Evolutionary conservation across 2,888 invertebrate genomes (phyloP), one percentile per base, ranked within the genome.

Genomic region (Kryphioiulus occultus): DNA sequence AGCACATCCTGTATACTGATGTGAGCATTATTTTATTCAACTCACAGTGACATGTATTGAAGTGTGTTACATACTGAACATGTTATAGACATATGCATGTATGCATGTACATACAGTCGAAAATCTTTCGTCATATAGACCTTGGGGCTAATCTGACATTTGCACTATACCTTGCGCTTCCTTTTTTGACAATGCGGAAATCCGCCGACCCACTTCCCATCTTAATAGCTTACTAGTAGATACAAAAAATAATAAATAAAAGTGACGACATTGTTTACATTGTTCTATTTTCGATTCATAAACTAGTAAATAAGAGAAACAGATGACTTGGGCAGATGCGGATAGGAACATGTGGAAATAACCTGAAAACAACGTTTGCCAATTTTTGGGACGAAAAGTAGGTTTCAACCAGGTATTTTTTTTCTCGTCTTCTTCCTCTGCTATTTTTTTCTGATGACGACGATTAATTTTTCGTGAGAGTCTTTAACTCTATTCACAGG

Each of bases 101-200:
- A n/a, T n/a, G n/a, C n/a, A n/a, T n/a, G n/a, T n/a, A n/a, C n/a
- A n/a, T n/a, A n/a, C n/a, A n/a, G n/a, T n/a, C n/a, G n/a, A 35
- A 35, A 2, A 35, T 35, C 35, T 35, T 35, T 35, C 35, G 35
- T 35, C 7, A 35, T 35, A n/a, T n/a, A n/a, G n/a, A n/a, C 35
- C 7, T 35, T 35, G 35, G 35, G 35, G 35, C 2, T 35, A n/a
- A 7, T 68, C 68, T 68, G 26, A 68, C 68, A 68, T 26, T 68
- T 22, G 22, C 12, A 22, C 22, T 68, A 68, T 26, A 68, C 68
- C 26, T 68, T 59, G 22, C 22, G 26, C 26, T 68, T 68, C 68
- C 68, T 68, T 68, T 68, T 68, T 68, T 26, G 68, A 68, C 68
- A 68, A 68, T 68, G 68, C 68, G 68, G 68, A 68, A 68, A 68